Evolutionary conservation across 2,113 vertebrate species (phyloP).

Genomic region (Tringa solitaria): DNA sequence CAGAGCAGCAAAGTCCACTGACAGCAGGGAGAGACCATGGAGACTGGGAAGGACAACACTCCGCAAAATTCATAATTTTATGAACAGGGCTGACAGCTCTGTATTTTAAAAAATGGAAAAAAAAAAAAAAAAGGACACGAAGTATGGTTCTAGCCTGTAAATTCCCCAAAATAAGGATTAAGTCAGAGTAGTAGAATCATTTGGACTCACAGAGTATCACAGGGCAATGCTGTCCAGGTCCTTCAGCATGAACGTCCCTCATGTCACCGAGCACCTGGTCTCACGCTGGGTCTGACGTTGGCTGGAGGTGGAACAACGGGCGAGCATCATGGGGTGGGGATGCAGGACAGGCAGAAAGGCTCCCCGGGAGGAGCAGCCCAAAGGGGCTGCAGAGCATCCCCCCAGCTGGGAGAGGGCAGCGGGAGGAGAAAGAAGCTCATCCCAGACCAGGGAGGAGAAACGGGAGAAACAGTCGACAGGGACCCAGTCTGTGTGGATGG

Average conservation of each 20-base stretch:
- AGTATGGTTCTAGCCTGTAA: neutral
- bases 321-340: accelerated
- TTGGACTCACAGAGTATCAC: no score
- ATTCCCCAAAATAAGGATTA: neutral
- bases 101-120: neutral
- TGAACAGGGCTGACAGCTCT: neutral
- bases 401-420: neutral
- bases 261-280: accelerated
- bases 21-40: neutral
- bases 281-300: neutral
- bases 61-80: neutral
- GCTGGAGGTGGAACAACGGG: neutral
- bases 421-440: neutral
- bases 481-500: neutral
- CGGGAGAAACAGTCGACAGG: no score
- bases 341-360: neutral
- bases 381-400: neutral
- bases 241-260: accelerated
- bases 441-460: neutral
- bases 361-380: neutral
- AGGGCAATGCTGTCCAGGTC: neutral
- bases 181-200: neutral
- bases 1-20: neutral
- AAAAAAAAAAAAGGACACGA: neutral
- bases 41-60: neutral